Conservation (phyloP, 2,113 vertebrate species). For the Rhadina sibilatrix region DNA sequence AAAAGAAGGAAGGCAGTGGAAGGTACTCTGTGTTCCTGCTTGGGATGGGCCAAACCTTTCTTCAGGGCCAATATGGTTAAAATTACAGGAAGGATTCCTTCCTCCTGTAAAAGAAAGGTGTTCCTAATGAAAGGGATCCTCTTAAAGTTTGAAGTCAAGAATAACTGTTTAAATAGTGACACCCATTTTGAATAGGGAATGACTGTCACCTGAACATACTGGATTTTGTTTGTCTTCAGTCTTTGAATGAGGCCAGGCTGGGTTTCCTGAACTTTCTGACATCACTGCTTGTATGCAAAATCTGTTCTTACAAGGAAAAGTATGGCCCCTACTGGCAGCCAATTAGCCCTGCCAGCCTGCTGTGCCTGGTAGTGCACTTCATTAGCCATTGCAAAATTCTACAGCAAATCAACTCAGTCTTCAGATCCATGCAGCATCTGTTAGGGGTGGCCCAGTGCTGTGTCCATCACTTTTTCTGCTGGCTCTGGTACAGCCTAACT, state of each 20-base stretch:
- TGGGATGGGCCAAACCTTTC: not conserved
- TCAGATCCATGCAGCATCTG: constrained; percentile 38
- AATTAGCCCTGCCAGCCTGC: constrained; percentile 41
- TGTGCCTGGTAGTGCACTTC: constrained; percentile 12
- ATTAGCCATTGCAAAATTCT: constrained; percentile 45
- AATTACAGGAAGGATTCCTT: not conserved
- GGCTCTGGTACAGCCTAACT: not conserved
- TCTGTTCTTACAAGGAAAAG: constrained; percentile 37
- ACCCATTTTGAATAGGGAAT: not conserved
- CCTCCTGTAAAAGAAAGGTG: not conserved
- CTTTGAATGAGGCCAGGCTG: not conserved
- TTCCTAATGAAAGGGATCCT: not conserved
- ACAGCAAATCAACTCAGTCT: constrained; percentile 24
- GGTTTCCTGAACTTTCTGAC: not conserved
- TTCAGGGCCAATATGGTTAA: not conserved
- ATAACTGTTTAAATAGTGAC: not conserved
- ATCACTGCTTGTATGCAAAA: constrained; percentile 13
- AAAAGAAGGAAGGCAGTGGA: not conserved
- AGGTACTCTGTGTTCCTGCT: not conserved
- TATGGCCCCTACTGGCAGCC: constrained; percentile 17
- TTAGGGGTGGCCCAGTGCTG: constrained; percentile 30
- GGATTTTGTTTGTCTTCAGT: not conserved
- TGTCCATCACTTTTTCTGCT: constrained; percentile 7
- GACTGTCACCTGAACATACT: not conserved
- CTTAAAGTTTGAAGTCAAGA: not conserved